Base-by-base conservation (phyloP, 2,888 invertebrate genomes). In the Clistopyga incitator region DNA sequence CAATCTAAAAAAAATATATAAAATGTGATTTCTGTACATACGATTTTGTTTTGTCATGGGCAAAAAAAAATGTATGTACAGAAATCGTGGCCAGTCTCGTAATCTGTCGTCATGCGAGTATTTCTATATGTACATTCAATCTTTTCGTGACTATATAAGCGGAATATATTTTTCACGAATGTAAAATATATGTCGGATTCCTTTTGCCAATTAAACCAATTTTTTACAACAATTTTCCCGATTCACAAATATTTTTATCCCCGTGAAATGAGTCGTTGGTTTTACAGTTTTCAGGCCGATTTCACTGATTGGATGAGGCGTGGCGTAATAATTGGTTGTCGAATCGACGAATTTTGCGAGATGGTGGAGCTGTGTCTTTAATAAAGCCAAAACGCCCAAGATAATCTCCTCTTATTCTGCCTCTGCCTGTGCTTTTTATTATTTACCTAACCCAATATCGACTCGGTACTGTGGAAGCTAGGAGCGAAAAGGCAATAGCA, bases 381-480 rank as follows among this genome's bases (percentile, higher is more conserved):
- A 25, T 3, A 23, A 25, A 56, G 25, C 56, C 11, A 2, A 20
- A 52, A 20, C 1, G 4, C 23, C 54, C 4, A 15, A 15, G 25
- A 54, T 67, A 68, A 47, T 47, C 61, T 78, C 38, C n/a, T 38
- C 34, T 34, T 70, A 54, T 54, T 72, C 65, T 45, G n/a, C 52
- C 2, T 42, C 52, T 6, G 18, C 20, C 10, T 61, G 10, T 56
- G 29, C 25, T 34, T 61, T 50, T 34, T 50, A 54, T 45, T 54
- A 42, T 45, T 65, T 65, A 65, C 18, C 54, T n/a, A 74, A 50
- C 15, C 74, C n/a, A 64, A 75, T 75, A 64, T 75, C 52, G 61
- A 67, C 25, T 20, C 50, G 50, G 42, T 6, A 20, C 1, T 38
- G 42, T 11, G 8, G 13, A 64, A 61, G 59, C 52, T 20, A 64